These are phyloP conservation scores for Salmo trutta DNA, from an alignment of 2,797 vertebrate species.

Conservation along the genomic window DNA sequence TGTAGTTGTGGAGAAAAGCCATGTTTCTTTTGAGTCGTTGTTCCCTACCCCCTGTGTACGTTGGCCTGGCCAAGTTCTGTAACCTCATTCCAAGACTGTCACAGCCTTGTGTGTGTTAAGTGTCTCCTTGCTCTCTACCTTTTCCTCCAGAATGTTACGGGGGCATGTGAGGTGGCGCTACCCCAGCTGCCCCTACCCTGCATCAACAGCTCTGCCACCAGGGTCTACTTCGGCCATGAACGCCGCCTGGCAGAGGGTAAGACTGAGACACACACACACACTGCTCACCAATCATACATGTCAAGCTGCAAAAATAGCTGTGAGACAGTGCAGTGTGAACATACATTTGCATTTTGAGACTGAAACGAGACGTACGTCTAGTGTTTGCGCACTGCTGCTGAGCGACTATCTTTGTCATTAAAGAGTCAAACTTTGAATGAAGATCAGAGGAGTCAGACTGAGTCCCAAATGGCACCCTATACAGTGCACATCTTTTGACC, in stretches of 20 bases:
- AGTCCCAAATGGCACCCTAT: not conserved
- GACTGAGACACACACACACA: constrained; percentile 11
- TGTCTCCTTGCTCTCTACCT: constrained; percentile 10
- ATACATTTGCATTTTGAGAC: too few relatives aligned
- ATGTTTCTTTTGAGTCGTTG: too few relatives aligned
- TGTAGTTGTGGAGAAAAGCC: not conserved
- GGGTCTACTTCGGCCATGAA: constrained; percentile 95
- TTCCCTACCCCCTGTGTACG: too few relatives aligned
- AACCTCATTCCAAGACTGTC: not conserved
- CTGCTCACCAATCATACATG: not conserved
- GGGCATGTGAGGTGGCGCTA: constrained; percentile 62
- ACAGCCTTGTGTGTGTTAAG: constrained; percentile 4
- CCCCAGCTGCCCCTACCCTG: constrained; percentile 93
- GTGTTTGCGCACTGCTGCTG: too few relatives aligned
- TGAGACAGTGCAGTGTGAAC: not conserved
- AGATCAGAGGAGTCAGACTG: not conserved
- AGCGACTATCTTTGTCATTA: not conserved
- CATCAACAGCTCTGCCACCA: constrained; percentile 87
- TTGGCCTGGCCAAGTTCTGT: too few relatives aligned
- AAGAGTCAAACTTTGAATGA: not conserved
- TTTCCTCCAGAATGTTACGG: constrained; percentile 80
- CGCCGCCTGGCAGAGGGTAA: constrained; percentile 91
- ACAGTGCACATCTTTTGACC: not conserved
- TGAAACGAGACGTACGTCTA: too few relatives aligned
- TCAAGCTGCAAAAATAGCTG: not conserved